Conservation (phyloP, 1,140 invertebrate species). For the Phortica variegata region DNA sequence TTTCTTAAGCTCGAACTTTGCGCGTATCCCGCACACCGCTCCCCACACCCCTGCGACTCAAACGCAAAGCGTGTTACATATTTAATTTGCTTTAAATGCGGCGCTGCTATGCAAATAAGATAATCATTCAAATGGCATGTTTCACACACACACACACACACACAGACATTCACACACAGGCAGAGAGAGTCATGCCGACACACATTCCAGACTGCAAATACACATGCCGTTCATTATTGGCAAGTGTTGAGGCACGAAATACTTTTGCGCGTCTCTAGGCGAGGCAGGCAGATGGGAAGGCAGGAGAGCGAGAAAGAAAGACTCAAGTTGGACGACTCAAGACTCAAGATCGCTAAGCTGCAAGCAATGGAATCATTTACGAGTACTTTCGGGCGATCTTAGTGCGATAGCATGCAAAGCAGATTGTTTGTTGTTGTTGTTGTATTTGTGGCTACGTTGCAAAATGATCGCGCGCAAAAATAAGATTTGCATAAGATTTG, state of each 20-base stretch:
- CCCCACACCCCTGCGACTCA: no score
- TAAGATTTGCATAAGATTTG: conserved; percentile 53
- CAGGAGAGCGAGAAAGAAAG: conserved; percentile 17
- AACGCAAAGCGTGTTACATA: no score
- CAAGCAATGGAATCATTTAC: conserved; percentile 48
- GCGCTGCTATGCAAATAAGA: conserved; percentile 52
- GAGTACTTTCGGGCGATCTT: conserved; percentile 48
- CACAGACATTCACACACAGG: no score
- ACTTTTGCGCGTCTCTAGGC: background rate
- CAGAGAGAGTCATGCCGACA: no score
- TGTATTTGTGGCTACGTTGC: no score
- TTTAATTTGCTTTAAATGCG: conserved; percentile 45
- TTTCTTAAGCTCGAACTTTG: conserved; percentile 17
- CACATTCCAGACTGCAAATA: conserved; percentile 32
- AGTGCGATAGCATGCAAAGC: conserved; percentile 50
- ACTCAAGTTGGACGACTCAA: conserved; percentile 25
- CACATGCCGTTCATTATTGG: no score
- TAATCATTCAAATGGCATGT: conserved; percentile 58
- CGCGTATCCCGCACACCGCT: no score
- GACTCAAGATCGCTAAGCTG: no score
- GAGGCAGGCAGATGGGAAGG: background rate
- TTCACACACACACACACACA: no score
- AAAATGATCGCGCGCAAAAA: conserved; percentile 50
- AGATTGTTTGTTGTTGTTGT: no score
- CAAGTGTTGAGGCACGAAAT: conserved; percentile 4